phyloP scores from a whole-genome alignment of 2,113 vertebrate species.

The Tretioscincus oriximinensis region DNA sequence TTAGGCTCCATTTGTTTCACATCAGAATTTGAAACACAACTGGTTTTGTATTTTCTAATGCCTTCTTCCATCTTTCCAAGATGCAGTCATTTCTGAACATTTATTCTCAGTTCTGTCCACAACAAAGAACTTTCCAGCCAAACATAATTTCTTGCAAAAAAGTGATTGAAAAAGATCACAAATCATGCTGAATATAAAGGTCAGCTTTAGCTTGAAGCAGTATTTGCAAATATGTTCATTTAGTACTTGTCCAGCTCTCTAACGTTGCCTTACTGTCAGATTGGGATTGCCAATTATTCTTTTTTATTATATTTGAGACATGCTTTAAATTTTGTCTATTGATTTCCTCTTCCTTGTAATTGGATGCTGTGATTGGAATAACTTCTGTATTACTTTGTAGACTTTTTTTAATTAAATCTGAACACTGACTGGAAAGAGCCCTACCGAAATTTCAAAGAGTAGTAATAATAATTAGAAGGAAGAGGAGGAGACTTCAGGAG shows the following conservation, averaged over 20 bases:
- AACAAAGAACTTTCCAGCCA: neutral
- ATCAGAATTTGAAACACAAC: neutral
- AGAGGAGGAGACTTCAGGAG: too few relatives aligned
- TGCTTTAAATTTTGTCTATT: neutral
- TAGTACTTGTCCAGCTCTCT: slow-evolving; percentile 21
- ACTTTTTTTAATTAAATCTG: slow-evolving; percentile 36
- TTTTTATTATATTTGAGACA: neutral
- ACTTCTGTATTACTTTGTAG: slow-evolving; percentile 8
- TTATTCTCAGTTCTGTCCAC: neutral
- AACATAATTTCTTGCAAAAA: slow-evolving; percentile 21
- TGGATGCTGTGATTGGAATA: slow-evolving; percentile 24
- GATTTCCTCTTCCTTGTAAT: slow-evolving; percentile 25
- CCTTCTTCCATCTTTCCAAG: neutral
- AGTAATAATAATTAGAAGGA: slow-evolving; percentile 18
- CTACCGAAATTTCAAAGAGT: slow-evolving; percentile 25
- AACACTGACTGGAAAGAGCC: neutral
- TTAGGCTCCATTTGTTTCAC: neutral
- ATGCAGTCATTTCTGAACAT: neutral
- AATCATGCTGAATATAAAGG: slow-evolving; percentile 5
- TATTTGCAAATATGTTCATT: neutral
- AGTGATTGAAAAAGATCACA: slow-evolving; percentile 35
- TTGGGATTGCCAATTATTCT: slow-evolving; percentile 26
- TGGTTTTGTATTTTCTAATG: neutral
- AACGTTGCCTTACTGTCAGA: neutral
- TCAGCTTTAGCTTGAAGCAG: slow-evolving; percentile 23